Conservation (phyloP, 2,113 vertebrate genomes). For the Brienomyrus longianalis region DNA sequence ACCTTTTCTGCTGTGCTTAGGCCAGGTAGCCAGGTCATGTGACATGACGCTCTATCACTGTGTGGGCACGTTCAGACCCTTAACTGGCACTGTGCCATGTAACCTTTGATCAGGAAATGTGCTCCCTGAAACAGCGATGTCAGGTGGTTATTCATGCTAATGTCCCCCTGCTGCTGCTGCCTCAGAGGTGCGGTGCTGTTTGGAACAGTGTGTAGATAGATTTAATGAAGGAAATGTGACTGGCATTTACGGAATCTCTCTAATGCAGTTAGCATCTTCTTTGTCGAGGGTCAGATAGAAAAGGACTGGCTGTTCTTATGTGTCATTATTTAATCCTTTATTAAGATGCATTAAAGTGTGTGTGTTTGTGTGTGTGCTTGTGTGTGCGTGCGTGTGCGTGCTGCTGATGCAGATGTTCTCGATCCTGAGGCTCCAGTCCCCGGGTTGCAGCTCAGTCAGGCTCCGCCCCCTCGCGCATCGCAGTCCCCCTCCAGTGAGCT, state of each 20-base stretch:
- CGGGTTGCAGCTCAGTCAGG: background rate
- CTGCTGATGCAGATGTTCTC: background rate
- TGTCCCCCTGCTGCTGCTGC: background rate
- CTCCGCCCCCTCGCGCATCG: background rate
- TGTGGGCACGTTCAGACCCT: background rate
- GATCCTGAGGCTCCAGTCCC: background rate
- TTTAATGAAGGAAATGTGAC: background rate
- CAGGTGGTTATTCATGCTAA: background rate
- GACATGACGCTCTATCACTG: background rate
- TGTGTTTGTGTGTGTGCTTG: background rate
- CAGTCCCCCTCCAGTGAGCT: background rate
- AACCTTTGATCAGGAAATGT: background rate
- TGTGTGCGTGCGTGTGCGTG: background rate
- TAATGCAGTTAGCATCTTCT: background rate
- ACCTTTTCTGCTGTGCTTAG: too few species aligned
- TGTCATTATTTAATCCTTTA: background rate
- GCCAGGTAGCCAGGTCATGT: too few species aligned
- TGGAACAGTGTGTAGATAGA: background rate
- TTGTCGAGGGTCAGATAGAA: background rate
- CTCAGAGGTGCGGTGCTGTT: background rate
- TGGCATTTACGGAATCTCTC: background rate
- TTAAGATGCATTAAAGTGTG: background rate
- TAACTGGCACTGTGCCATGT: background rate
- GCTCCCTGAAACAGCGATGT: background rate
- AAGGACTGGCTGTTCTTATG: background rate